Evolutionary conservation across 2,797 vertebrate species (phyloP), one percentile per base, ranked within the genome.

Genomic region (Pipistrellus nathusii): DNA sequence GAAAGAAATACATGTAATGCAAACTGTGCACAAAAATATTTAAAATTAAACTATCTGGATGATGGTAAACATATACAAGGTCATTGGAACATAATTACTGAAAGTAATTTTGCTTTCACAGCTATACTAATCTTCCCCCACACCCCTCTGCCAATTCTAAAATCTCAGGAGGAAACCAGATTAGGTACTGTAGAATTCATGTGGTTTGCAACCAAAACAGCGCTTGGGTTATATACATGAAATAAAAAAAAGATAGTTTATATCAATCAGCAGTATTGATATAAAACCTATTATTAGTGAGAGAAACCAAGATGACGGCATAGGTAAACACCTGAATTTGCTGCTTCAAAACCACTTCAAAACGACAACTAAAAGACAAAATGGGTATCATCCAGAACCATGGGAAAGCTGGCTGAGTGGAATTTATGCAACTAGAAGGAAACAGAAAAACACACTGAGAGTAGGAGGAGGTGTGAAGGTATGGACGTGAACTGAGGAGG

Each of bases 21-120:
- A 41, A 41, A 41, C 38, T 41, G 38, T 41, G 5, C 5, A 41
- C 38, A 80, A 71, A 94, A 85, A 17, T 69, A 75, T 2, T 91
- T 46, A 85, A 88, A 80, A 78, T 85, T 27, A 85, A 94, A 78
- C 20, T 82, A 53, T 87, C 32, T 90, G 76, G 32, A 55, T 66
- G 20, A 71, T 53, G 18, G 30, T 53, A 88, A 71, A 35, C 59
- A 85, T 78, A 69, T 23, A 38, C 15, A 64, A 85, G n/a, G 18
- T n/a, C 35, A 3, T 92, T 91, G 75, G 90, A 93, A 55, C 51
- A 53, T 72, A 93, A 46, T 90, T 62, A 71, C 25, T 78, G 27
- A 76, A 92, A 90, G 72, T 8, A 48, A 57, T 84, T 71, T 21
- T 95, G 69, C 46, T 95, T 91, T 84, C 48, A 91, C n/a, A 87